Evolutionary conservation across 2,888 invertebrate genomes (phyloP), one percentile per base, ranked within the genome.

Genomic region (Pseudococcus jackbeardsleyi): DNA sequence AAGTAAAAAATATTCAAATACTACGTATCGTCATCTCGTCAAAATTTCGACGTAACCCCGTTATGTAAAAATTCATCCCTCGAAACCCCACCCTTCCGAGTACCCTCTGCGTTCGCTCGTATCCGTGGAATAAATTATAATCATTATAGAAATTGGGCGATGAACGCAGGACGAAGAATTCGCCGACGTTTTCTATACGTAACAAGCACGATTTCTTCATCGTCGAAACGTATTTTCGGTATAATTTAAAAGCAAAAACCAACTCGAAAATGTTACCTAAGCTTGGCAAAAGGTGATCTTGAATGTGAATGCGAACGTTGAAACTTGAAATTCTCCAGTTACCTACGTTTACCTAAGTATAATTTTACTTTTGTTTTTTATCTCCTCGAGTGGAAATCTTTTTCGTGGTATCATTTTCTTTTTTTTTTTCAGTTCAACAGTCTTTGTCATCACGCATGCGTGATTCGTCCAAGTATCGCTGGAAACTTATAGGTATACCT

Each of bases 391-490:
- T 22, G 64, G 22, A 64, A 64, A 64, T 64, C 64, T 64, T 22
- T 50, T 50, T 50, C 50, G 50, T 50, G 17, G 50, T 64, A 64
- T 19, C 19, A 64, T 64, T 64, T 64, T 33, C 26, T 33, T 33
- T 33, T 33, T 33, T 33, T 64, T 64, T 64, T 64, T 64, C 64
- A 64, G 64, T 64, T 64, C 64, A 64, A 64, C 64, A 22, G 19
- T 64, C 64, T 64, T 64, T 64, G 64, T 64, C 22, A 64, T 64
- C 22, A 64, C 64, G 64, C 64, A 64, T 64, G 64, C 64, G 64
- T 64, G 26, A 64, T 64, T 64, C 22, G 19, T 64, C 64, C 19
- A 64, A 64, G 22, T 7, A 64, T 64, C 64, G 50, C 15, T 50
- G 12, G 11, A 0, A 33, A 33, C 26, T 33, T 33, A 33, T 33